Percentiles rank a stretch among this genome's conserved stretches.
These are phyloP conservation scores for Neocrepidodera transversa DNA, from an alignment of 2,888 invertebrate species.

Conservation along the genomic window DNA sequence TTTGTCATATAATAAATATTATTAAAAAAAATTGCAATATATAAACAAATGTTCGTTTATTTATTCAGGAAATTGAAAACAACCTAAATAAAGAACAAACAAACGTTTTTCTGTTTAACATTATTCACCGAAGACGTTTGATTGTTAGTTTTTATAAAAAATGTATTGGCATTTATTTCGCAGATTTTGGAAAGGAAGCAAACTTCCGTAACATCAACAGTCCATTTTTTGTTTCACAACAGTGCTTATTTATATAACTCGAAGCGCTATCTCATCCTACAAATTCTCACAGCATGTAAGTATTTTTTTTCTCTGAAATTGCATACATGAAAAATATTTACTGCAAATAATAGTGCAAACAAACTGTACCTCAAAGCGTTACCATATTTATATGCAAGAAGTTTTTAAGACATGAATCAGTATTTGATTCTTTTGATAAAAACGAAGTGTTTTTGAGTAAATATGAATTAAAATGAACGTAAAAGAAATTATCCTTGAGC, in stretches of 20 bases:
- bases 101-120: background rate
- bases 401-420: background rate
- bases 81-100: too few relatives aligned
- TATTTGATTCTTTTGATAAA: conserved; percentile 8
- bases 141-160: conserved; percentile 28
- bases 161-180: conserved; percentile 41
- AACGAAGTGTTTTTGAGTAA: conserved; percentile 1
- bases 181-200: conserved; percentile 43
- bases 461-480: conserved; percentile 18
- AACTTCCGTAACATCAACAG: conserved; percentile 39
- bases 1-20: too few relatives aligned
- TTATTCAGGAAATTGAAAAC: too few relatives aligned
- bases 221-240: conserved; percentile 33
- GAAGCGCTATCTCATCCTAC: conserved; percentile 30
- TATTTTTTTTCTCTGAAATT: conserved; percentile 31
- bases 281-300: conserved; percentile 29
- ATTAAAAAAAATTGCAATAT: too few relatives aligned
- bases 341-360: conserved; percentile 9
- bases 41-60: too few relatives aligned
- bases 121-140: conserved; percentile 13
- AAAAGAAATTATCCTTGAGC: conserved; percentile 17
- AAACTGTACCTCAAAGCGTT: background rate
- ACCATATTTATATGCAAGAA: background rate
- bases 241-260: conserved; percentile 32
- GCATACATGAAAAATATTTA: conserved; percentile 35